Evolutionary conservation across 2,113 vertebrate genomes (phyloP).

Genomic region (Catagonus wagneri): DNA sequence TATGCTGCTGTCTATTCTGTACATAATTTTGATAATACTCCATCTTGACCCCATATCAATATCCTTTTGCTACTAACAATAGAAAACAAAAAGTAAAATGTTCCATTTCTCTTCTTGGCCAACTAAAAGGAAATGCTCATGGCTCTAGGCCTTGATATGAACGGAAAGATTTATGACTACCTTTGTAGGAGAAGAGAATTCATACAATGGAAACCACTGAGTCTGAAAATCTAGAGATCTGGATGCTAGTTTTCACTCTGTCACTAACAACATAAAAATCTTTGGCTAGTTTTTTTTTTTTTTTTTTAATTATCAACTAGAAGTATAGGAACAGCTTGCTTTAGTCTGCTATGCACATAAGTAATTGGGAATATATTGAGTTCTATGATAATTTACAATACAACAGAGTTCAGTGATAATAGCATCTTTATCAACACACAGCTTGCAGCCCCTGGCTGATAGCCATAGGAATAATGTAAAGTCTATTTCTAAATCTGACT

Average conservation of each 20-base stretch:
- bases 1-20: slow-evolving; percentile 81
- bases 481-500: not conserved
- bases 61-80: slow-evolving; percentile 76
- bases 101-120: slow-evolving; percentile 73
- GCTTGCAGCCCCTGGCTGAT: not conserved
- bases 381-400: not conserved
- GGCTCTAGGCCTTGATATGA: slow-evolving; percentile 42
- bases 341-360: not conserved
- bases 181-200: not conserved
- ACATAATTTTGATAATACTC: slow-evolving; percentile 84
- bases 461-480: not conserved
- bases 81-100: slow-evolving; percentile 81
- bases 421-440: not conserved
- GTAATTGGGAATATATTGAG: not conserved
- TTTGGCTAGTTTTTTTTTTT: not conserved
- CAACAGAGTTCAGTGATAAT: accelerated
- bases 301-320: not conserved
- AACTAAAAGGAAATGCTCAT: slow-evolving; percentile 49
- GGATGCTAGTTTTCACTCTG: not conserved
- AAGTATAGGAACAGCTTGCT: not conserved
- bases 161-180: slow-evolving; percentile 52
- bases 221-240: not conserved
- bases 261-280: not conserved
- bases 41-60: slow-evolving; percentile 75
- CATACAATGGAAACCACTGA: not conserved